Base-by-base conservation (phyloP, 2,113 vertebrate genomes). In the Lucifuga dentata region DNA sequence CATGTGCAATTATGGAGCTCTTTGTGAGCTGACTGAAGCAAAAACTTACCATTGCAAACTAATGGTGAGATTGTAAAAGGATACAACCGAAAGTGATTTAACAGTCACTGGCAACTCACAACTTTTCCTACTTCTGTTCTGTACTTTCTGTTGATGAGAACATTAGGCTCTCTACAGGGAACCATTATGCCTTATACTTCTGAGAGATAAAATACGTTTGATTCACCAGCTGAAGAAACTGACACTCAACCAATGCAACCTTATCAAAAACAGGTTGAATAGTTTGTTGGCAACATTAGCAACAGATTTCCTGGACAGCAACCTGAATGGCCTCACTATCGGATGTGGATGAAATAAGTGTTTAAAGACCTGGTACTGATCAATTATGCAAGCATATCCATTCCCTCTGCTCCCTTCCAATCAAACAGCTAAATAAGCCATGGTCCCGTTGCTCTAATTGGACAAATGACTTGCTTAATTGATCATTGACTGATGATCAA, bases 401-500 rank as follows among this genome's bases (percentile, higher is more conserved):
- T 90, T 88, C 84, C 84, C 80, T 67, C 67, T 10, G 68, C 84
- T 85, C 73, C 62, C 59, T 64, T 80, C 76, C 78, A 81, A 86
- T 91, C 91, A 90, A 92, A 92, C 78, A 84, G 68, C 86, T 81
- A 80, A 89, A 89, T 87, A 90, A 86, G 80, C 81, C 74, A 13
- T 29, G 55, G 80, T 86, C 83, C 59, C 68, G 68, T 72, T 77
- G 88, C 86, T 88, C 82, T 92, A 92, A 92, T 90, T 90, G 89
- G 88, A 88, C 89, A 92, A 92, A 92, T 91, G 90, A 91, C 87
- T 91, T 80, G 88, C 83, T 91, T 93, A 93, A 93, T 93, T 92
- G 93, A 93, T 91, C 93, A 93, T 93, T 91, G 93, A 93, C 92
- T 89, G 78, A 80, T 74, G 88, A 91, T 93, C 93, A 87, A 93